Base-by-base conservation (phyloP, 2,113 vertebrate species). In the Gobiocypris rarus region DNA sequence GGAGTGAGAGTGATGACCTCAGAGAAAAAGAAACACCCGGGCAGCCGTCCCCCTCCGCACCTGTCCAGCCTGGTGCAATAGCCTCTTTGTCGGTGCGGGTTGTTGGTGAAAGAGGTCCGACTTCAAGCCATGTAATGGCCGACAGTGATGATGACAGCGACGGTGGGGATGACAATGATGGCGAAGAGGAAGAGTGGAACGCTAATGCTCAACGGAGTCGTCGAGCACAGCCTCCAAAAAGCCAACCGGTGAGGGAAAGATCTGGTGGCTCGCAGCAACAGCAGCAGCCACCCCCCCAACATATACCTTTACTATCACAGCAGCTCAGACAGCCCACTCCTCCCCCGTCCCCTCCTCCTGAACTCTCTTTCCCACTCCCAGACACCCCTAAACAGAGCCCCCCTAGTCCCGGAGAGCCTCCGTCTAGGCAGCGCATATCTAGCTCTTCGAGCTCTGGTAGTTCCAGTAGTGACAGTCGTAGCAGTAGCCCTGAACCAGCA, bases 311-410 rank as follows among this genome's bases (percentile, higher is more conserved):
- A 82, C 83, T 94, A 86, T 93, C 93, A 70, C 93, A 91, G 81
- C 93, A 94, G 81, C 93, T 94, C 45, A 92, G 93, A 31, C 93
- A 94, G 83, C 94, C 94, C 41, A 95, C 94, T 13, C 94, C 94
- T 14, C 94, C 94, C 75, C 94, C 93, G 1, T 94, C 94, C 24
- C 94, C 94, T 71, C 93, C 93, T 83, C 94, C 94, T 84, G 94
- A 94, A 85, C 88, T 94, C 52, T 94, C 93, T 3, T 95, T 94
- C 73, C 93, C 94, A 10, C 90, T 95, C 67, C 94, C 94, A 70
- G 94, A 95, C 85, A 95, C 94, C 75, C 94, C 94, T 26, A 95
- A 95, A 85, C 94, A 95, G 89, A 95, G 94, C 73, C 94, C 94
- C 19, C 94, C 94, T 28, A 93, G 93, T 88, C 92, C 93, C 78